Evolutionary conservation across 2,888 invertebrate species (phyloP).

Genomic region (Operophtera brumata): DNA sequence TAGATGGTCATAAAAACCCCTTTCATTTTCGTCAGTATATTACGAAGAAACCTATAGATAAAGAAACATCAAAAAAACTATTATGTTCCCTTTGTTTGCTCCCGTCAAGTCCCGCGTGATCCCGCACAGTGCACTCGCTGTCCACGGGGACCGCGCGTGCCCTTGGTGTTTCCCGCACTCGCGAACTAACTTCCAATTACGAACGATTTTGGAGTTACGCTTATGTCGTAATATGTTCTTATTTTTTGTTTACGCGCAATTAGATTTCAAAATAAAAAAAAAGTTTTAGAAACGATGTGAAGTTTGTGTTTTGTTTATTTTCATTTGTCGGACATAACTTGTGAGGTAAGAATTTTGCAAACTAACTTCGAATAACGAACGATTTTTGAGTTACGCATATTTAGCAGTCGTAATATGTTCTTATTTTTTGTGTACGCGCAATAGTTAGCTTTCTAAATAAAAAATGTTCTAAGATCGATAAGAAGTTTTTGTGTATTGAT

Average conservation of each 20-base stretch:
- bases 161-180: constrained; percentile 31
- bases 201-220: constrained; percentile 26
- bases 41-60: no score
- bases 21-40: no score
- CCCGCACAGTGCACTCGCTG: constrained; percentile 58
- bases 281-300: neutral
- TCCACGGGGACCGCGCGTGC: constrained; percentile 58
- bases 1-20: no score
- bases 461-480: neutral
- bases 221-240: neutral
- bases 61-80: neutral
- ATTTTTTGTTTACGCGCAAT: no score
- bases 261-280: no score
- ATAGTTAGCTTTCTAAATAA: no score
- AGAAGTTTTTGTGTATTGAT: neutral
- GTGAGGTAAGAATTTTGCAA: constrained; percentile 34
- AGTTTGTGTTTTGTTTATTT: constrained; percentile 10
- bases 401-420: no score
- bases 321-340: constrained; percentile 15
- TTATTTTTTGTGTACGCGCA: no score
- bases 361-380: constrained; percentile 41
- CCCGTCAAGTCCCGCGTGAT: constrained; percentile 24
- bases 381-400: constrained; percentile 21
- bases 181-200: constrained; percentile 40
- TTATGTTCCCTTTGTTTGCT: constrained; percentile 26